Evolutionary conservation across 2,888 invertebrate genomes (phyloP).

Genomic region (Mythimna vitellina): DNA sequence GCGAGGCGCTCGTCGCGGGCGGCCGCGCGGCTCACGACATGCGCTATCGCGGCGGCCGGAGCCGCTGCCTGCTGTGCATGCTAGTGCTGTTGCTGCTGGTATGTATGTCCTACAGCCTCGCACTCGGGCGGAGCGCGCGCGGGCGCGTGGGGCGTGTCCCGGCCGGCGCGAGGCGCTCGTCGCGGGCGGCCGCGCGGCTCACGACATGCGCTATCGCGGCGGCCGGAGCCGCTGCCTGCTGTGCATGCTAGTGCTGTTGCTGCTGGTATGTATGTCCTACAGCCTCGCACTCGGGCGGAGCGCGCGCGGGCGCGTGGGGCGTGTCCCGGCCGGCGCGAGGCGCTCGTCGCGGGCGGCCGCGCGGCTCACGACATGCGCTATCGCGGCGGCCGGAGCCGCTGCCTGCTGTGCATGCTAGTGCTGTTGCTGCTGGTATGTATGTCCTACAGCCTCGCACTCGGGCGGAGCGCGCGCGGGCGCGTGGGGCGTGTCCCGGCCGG

Average conservation of each 20-base stretch:
- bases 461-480: constrained; percentile 29
- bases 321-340: constrained; percentile 66
- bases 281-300: no score
- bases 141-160: constrained; percentile 67
- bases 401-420: constrained; percentile 69
- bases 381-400: constrained; percentile 77
- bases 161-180: constrained; percentile 81
- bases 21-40: constrained; percentile 94
- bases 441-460: no score
- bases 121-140: constrained; percentile 39
- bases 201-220: constrained; percentile 83
- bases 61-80: constrained; percentile 68
- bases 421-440: constrained; percentile 75
- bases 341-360: constrained; percentile 93
- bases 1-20: constrained; percentile 91
- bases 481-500: constrained; percentile 67
- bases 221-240: constrained; percentile 75
- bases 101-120: not conserved
- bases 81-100: constrained; percentile 77
- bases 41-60: constrained; percentile 75
- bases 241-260: constrained; percentile 74
- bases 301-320: constrained; percentile 64
- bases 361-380: constrained; percentile 92
- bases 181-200: constrained; percentile 95
- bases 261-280: constrained; percentile 68